A percentile compares a stretch with the other conserved stretches of the same genome.
These are phyloP conservation scores for Passer montanus DNA, from an alignment of 2,113 vertebrate species.

Conservation along the genomic window DNA sequence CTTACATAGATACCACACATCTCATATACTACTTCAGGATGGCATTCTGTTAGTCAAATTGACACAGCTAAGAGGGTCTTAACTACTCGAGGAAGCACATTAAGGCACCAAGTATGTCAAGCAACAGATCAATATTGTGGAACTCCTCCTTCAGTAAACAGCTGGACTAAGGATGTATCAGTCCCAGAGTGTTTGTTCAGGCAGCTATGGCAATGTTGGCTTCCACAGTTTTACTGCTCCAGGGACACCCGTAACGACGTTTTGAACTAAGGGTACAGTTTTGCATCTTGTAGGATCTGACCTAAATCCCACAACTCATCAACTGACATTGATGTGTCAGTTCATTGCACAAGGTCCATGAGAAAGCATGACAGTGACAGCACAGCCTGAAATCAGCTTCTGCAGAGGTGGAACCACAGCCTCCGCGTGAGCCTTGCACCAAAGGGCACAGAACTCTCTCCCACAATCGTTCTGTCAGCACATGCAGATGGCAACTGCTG, in stretches of 20 bases:
- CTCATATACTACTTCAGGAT: background rate
- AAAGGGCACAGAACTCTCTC: background rate
- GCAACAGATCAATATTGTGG: background rate
- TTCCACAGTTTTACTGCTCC: background rate
- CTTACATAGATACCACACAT: background rate
- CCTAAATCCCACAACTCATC: background rate
- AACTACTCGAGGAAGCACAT: background rate
- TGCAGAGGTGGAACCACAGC: background rate
- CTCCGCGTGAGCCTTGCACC: fast-evolving
- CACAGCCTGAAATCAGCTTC: background rate
- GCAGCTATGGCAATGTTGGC: background rate
- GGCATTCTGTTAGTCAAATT: background rate
- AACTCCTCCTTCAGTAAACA: background rate
- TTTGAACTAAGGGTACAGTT: background rate
- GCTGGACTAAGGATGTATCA: background rate
- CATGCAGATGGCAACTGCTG: background rate
- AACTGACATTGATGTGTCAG: background rate
- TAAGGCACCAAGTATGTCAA: background rate
- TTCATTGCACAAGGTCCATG: background rate
- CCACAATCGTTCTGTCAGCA: background rate
- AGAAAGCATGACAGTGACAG: background rate
- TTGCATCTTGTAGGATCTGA: background rate
- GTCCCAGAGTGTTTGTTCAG: background rate
- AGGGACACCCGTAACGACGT: background rate
- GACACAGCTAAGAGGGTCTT: background rate